These are phyloP conservation scores for Trissolcus japonicus DNA, from an alignment of 2,888 invertebrate genomes.

Conservation along the genomic window DNA sequence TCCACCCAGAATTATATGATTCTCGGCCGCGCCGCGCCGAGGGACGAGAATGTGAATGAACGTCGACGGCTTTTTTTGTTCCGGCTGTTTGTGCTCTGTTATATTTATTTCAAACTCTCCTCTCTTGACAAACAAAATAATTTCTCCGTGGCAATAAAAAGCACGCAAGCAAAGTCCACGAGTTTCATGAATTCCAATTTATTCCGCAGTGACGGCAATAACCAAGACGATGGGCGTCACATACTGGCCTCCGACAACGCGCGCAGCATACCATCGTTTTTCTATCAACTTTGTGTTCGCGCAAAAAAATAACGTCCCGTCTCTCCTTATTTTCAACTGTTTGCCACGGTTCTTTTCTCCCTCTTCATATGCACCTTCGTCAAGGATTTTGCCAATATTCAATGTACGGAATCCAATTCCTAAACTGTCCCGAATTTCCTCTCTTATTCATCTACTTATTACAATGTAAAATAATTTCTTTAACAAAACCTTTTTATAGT, in stretches of 20 bases:
- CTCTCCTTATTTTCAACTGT: not conserved
- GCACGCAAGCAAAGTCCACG: not conserved
- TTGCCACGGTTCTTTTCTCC: not conserved
- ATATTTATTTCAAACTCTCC: not conserved
- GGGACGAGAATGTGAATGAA: too few relatives aligned
- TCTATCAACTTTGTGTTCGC: not conserved
- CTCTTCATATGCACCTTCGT: not conserved
- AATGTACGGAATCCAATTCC: not conserved
- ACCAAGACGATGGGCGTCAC: not conserved
- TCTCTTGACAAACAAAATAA: not conserved
- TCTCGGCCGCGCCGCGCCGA: too few relatives aligned
- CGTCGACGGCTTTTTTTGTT: too few relatives aligned
- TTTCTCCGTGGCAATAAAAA: not conserved
- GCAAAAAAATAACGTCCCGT: not conserved
- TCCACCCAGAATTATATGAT: not conserved
- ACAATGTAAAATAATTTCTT: too few relatives aligned
- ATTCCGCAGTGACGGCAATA: slow-evolving; percentile 2
- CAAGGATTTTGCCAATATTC: not conserved
- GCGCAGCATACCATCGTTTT: slow-evolving; percentile 2
- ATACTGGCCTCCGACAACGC: slow-evolving; percentile 1
- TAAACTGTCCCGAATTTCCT: not conserved
- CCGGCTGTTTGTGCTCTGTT: not conserved
- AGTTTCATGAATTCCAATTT: slow-evolving; percentile 1
- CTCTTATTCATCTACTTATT: too few relatives aligned
- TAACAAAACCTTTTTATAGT: too few relatives aligned